phyloP scores from a whole-genome alignment of 2,113 vertebrate species.

The Brachyistius frenatus region DNA sequence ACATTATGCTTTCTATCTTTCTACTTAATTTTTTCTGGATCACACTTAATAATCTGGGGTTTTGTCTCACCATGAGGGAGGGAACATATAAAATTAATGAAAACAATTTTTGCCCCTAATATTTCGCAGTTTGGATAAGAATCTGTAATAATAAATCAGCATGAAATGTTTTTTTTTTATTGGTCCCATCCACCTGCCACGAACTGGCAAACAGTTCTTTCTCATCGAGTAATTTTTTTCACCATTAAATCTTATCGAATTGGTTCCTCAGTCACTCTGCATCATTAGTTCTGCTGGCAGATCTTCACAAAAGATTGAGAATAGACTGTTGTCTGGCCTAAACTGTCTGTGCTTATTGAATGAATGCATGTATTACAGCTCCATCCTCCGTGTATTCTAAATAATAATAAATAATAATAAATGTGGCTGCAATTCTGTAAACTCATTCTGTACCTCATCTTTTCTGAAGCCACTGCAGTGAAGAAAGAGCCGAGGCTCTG shows the following conservation, averaged over 20 bases:
- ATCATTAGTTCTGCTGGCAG: constrained; percentile 37
- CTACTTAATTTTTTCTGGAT: background rate
- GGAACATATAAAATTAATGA: background rate
- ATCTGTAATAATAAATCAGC: background rate
- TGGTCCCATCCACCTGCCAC: background rate
- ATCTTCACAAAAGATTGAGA: constrained; percentile 33
- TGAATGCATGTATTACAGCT: constrained; percentile 1
- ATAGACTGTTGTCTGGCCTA: background rate
- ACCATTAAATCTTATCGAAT: constrained; percentile 27
- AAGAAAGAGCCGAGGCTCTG: constrained; percentile 9
- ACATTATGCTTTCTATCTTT: background rate
- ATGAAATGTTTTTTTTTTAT: constrained; percentile 6
- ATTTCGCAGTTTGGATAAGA: constrained; percentile 8
- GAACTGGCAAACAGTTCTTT: background rate
- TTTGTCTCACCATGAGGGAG: background rate
- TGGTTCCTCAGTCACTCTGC: constrained; percentile 12
- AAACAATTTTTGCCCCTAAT: background rate
- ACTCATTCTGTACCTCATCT: constrained; percentile 24
- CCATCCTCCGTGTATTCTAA: constrained; percentile 23
- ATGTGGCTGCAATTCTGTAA: constrained; percentile 3
- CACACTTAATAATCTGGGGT: too few species aligned
- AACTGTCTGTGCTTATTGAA: constrained; percentile 24
- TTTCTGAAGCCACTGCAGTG: constrained; percentile 14
- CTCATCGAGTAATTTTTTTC: constrained; percentile 26
- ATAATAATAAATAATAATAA: background rate